phyloP scores from a whole-genome alignment of 2,888 invertebrate genomes.

The Plagodis dolabraria region DNA sequence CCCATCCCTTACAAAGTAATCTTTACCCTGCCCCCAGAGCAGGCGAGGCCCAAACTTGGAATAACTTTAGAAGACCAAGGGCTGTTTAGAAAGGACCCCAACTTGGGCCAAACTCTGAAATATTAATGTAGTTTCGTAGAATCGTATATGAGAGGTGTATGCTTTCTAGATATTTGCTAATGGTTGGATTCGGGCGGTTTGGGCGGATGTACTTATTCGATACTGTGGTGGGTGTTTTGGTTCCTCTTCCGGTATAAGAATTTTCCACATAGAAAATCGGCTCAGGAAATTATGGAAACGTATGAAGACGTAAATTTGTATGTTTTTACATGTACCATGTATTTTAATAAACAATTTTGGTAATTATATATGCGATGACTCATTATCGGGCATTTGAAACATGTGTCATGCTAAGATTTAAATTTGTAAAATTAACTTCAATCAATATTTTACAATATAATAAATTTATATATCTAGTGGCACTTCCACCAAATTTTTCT shows the following conservation, averaged over 20 bases:
- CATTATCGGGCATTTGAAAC: too few relatives aligned
- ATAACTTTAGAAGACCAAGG: constrained; percentile 84
- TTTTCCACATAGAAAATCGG: too few relatives aligned
- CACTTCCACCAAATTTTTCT: too few relatives aligned
- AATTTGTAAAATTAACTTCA: too few relatives aligned
- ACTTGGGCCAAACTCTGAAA: constrained; percentile 73
- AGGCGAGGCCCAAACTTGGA: constrained; percentile 78
- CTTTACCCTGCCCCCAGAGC: constrained; percentile 71
- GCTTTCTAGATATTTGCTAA: constrained; percentile 66
- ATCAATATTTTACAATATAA: too few relatives aligned
- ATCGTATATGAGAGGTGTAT: constrained; percentile 76
- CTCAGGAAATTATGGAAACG: too few relatives aligned
- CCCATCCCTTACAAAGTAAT: constrained; percentile 71
- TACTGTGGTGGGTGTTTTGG: constrained; percentile 32
- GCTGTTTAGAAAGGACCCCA: constrained; percentile 84
- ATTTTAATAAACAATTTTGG: too few relatives aligned
- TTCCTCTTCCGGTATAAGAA: background rate
- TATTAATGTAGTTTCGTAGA: constrained; percentile 84
- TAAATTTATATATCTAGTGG: too few relatives aligned
- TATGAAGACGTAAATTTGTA: too few relatives aligned
- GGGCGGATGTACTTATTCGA: constrained; percentile 31
- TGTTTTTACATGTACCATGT: too few relatives aligned
- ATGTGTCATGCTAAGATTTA: too few relatives aligned
- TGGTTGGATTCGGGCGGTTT: constrained; percentile 38
- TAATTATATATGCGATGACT: too few relatives aligned